Conservation (phyloP, 2,888 invertebrate species). For the Panopea generosa region DNA sequence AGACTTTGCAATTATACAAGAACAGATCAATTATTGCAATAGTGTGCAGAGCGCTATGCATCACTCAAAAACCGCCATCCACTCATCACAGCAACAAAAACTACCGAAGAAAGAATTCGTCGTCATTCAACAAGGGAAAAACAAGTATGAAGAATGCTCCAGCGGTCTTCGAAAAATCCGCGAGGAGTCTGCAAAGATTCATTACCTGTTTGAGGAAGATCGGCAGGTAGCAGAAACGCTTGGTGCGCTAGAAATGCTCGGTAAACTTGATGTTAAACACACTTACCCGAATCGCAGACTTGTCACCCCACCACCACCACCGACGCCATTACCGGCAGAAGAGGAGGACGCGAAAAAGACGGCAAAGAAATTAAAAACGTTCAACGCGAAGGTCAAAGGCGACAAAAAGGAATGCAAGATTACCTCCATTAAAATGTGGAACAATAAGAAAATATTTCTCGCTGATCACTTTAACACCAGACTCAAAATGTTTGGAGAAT, state of each 20-base stretch:
- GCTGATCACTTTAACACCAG: conserved; percentile 51
- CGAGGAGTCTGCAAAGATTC: conserved; percentile 57
- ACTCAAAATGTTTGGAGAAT: conserved; percentile 58
- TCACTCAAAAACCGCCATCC: conserved; percentile 51
- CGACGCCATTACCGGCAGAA: conserved; percentile 39
- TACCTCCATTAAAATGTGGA: conserved; percentile 58
- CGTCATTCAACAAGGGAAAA: conserved; percentile 51
- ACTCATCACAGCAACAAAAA: conserved; percentile 48
- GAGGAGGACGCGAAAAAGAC: conserved; percentile 53
- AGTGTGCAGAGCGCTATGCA: conserved; percentile 60
- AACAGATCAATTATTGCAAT: conserved; percentile 62
- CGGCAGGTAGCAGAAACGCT: conserved; percentile 53
- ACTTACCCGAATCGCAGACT: conserved; percentile 51
- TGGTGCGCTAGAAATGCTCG: conserved; percentile 44
- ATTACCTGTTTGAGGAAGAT: conserved; percentile 59
- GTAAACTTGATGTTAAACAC: conserved; percentile 60
- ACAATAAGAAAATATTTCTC: conserved; percentile 49
- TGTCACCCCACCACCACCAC: conserved; percentile 48
- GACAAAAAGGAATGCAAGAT: conserved; percentile 58
- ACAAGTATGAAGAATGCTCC: conserved; percentile 53
- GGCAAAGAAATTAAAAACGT: conserved; percentile 54
- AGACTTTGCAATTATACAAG: conserved; percentile 54
- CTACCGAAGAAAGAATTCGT: conserved; percentile 55
- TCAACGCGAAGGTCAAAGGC: conserved; percentile 57
- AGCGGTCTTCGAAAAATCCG: conserved; percentile 50